Evolutionary conservation across 2,888 invertebrate genomes (phyloP).

Genomic region (Andrena haemorrhoa): DNA sequence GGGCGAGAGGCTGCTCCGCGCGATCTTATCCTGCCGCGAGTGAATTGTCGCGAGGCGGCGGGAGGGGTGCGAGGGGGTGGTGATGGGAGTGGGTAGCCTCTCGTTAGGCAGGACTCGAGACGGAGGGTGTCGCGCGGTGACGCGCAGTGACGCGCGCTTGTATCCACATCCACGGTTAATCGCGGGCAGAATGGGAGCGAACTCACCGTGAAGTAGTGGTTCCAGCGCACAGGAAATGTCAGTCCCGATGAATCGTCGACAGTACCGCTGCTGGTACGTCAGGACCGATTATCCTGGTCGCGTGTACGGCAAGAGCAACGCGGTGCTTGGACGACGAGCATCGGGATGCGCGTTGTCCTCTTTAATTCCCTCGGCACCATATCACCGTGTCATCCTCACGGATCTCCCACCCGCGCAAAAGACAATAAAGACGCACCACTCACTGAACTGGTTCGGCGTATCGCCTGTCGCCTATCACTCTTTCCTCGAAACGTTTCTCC

Average conservation of each 20-base stretch:
- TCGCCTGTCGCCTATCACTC: slow-evolving; percentile 53
- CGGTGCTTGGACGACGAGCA: slow-evolving; percentile 66
- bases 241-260: slow-evolving; percentile 67
- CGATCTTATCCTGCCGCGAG: background rate
- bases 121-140: background rate
- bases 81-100: too few relatives aligned
- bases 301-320: slow-evolving; percentile 31
- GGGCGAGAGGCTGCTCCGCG: background rate
- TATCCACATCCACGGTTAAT: background rate
- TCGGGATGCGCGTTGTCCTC: slow-evolving; percentile 67
- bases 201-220: slow-evolving; percentile 83
- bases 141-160: background rate
- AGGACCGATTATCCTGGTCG: slow-evolving; percentile 59
- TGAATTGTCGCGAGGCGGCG: background rate
- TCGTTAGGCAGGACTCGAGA: too few relatives aligned
- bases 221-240: slow-evolving; percentile 79
- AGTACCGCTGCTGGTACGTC: slow-evolving; percentile 56
- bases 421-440: slow-evolving; percentile 57
- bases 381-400: slow-evolving; percentile 73
- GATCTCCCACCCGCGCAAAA: slow-evolving; percentile 55
- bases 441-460: slow-evolving; percentile 58
- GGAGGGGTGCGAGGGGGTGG: background rate
- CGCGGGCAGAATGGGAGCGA: slow-evolving; percentile 32
- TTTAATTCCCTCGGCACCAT: slow-evolving; percentile 72
- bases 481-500: slow-evolving; percentile 29